These are phyloP conservation scores for Forbesichthys papilliferus DNA, from an alignment of 2,113 vertebrate genomes.

Conservation along the genomic window DNA sequence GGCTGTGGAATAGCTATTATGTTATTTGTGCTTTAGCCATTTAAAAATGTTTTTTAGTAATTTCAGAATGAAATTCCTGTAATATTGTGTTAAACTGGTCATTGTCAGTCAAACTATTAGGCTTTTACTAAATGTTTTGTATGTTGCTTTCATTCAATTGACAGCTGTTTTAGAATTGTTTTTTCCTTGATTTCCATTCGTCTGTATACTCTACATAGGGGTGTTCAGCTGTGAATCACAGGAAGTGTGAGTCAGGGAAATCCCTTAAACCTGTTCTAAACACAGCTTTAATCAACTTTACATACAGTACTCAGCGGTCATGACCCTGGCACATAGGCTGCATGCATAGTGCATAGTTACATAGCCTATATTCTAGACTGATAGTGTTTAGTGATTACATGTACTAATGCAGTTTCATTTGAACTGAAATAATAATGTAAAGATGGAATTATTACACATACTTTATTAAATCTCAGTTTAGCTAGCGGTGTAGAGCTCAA, in stretches of 20 bases:
- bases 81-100: too few species aligned
- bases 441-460: too few species aligned
- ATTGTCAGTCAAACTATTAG: not conserved
- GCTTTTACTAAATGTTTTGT: not conserved
- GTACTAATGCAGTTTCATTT: too few species aligned
- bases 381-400: too few species aligned
- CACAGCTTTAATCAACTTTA: slow-evolving; percentile 13
- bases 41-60: too few species aligned
- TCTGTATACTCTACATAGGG: slow-evolving; percentile 40
- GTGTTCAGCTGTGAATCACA: slow-evolving; percentile 65
- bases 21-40: too few species aligned
- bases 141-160: not conserved
- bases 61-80: too few species aligned
- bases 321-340: not conserved
- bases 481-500: slow-evolving; percentile 52
- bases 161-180: slow-evolving; percentile 11
- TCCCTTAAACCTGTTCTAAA: slow-evolving; percentile 57
- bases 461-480: not conserved
- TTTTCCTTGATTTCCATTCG: slow-evolving; percentile 16
- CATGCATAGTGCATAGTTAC: too few species aligned
- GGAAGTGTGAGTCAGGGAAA: slow-evolving; percentile 72
- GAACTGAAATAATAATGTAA: too few species aligned
- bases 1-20: too few species aligned
- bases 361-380: not conserved
- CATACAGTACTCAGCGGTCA: not conserved